Evolutionary conservation across 2,888 invertebrate species (phyloP), one percentile per base, ranked within the genome.

Genomic region (Aporophyla nigra): DNA sequence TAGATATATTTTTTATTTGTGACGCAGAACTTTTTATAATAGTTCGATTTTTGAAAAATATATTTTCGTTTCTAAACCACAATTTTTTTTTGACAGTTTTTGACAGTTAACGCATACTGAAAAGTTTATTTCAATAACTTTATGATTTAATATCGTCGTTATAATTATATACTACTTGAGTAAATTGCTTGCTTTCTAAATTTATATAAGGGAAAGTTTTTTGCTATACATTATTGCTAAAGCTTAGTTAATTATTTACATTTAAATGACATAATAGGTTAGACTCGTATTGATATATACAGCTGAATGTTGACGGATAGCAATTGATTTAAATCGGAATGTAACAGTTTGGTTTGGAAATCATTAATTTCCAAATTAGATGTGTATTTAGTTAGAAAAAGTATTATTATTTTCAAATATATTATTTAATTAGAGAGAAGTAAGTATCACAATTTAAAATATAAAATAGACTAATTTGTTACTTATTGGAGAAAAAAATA

Each of bases 141-240:
- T 62, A 33, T 58, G 56, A 66, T 70, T 65, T 33, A 70, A 61
- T 27, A 19, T 72, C 51, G 24, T 70, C 51, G 9, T 54, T 66
- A 51, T 40, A 43, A 24, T 65, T 27, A 69, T 40, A 69, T 16
- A 69, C 61, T 74, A 74, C 65, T 16, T 66, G 69, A 79, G 24
- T 80, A 75, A 63, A 7, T 78, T 65, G 61, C 80, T 87, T 86
- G 80, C 80, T 87, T 86, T 82, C 74, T 84, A 76, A 73, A 53
- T 10, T 76, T 76, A 78, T 75, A 67, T 77, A 56, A 78, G 21
- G 9, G 62, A 66, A 72, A 72, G 43, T 53, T 65, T 10, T 70
- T 77, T 51, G 10, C 68, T 84, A 78, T 43, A 74, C 19, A 76
- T 85, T 86, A 88, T 87, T 87, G 80, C 87, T 85, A 85, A 74